Percentiles rank a stretch among this genome's conserved stretches.
These are phyloP conservation scores for Platycnemis pennipes DNA, from an alignment of 2,888 invertebrate species.

Conservation along the genomic window DNA sequence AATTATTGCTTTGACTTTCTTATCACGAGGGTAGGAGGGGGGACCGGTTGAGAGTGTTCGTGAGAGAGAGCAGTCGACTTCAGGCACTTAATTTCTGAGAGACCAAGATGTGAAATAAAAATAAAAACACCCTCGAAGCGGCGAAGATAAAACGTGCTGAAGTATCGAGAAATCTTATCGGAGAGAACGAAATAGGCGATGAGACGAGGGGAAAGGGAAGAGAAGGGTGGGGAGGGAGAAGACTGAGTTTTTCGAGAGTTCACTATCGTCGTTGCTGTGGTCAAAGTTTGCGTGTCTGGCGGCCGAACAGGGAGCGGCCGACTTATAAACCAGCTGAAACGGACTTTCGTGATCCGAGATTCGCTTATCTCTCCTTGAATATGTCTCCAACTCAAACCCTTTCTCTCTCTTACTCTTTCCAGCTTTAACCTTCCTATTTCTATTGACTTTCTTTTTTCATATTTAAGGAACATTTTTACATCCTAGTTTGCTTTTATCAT, in stretches of 20 bases:
- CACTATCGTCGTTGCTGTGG: neutral
- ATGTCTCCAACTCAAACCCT: neutral
- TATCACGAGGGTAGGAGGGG: neutral
- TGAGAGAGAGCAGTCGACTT: neutral
- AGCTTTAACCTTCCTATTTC: too few species aligned
- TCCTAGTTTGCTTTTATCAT: too few species aligned
- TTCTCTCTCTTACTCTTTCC: too few species aligned
- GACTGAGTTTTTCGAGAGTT: neutral
- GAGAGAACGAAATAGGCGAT: neutral
- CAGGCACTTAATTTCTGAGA: neutral
- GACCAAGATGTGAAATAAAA: neutral
- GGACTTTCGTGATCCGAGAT: neutral
- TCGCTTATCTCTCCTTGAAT: neutral
- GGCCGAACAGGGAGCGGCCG: neutral
- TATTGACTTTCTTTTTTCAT: too few species aligned
- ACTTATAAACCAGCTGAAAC: neutral
- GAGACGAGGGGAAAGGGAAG: neutral
- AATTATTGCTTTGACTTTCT: neutral
- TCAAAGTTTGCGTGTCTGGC: neutral
- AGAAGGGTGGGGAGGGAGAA: neutral
- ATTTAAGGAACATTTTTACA: too few species aligned
- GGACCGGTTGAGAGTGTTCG: neutral
- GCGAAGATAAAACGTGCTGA: constrained; percentile 10
- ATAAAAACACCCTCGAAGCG: neutral
- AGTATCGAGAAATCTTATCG: neutral